Evolutionary conservation across 92 coral and sea anemone species (phyloP).

Genomic region (Diadumene lineata): DNA sequence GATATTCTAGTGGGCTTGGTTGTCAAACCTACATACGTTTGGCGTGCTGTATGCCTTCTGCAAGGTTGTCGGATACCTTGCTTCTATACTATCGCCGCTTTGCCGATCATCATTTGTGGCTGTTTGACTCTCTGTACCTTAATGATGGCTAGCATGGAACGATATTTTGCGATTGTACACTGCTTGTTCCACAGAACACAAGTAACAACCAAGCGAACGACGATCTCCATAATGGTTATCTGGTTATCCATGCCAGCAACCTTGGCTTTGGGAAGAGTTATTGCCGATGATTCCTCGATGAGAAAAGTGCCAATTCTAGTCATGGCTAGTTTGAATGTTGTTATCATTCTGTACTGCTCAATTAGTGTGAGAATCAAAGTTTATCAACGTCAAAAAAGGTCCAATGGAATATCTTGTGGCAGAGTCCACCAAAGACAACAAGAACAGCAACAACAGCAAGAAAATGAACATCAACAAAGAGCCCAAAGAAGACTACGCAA

Average conservation of each 20-base stretch:
- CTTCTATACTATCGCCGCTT: not conserved
- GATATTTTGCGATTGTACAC: not conserved
- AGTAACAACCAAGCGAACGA: not conserved
- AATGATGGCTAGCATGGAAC: not conserved
- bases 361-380: not conserved
- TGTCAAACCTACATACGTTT: conserved; percentile 7
- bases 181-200: not conserved
- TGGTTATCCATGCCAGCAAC: not conserved
- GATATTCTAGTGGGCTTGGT: conserved; percentile 2
- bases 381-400: not conserved
- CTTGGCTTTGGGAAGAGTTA: not conserved
- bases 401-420: not conserved
- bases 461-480: no score
- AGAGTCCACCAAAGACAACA: not conserved
- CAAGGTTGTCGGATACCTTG: not conserved
- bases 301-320: not conserved
- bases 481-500: not conserved
- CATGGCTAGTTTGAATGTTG: not conserved
- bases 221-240: not conserved
- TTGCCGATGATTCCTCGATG: not conserved
- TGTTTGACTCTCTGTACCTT: not conserved
- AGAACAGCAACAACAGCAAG: not conserved
- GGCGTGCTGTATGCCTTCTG: not conserved
- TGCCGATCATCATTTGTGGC: not conserved
- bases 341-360: not conserved